Conservation (phyloP, 1,140 invertebrate species). For the Palaemon carinicauda region DNA sequence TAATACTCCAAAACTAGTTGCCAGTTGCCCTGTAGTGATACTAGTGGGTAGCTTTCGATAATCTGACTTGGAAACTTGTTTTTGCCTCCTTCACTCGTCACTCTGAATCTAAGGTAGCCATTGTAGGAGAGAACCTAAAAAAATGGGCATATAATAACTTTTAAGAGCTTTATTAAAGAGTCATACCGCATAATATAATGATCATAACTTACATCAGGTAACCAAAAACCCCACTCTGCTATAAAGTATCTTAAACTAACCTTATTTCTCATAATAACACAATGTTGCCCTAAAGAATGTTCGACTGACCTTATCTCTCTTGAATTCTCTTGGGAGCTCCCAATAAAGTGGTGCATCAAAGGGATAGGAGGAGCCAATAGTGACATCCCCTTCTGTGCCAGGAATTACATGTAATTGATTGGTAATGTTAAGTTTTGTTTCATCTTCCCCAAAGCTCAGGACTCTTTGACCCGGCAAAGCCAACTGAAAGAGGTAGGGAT, state of each 20-base stretch:
- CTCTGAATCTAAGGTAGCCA: constrained; percentile 83
- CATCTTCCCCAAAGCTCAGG: constrained; percentile 55
- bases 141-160: constrained; percentile 17
- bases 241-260: too few species aligned
- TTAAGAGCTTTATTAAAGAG: background rate
- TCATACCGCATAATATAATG: background rate
- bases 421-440: constrained; percentile 67
- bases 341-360: constrained; percentile 86
- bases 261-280: too few species aligned
- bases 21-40: constrained; percentile 83
- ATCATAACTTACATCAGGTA: background rate
- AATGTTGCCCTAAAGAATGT: background rate
- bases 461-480: constrained; percentile 66
- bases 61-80: constrained; percentile 69
- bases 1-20: constrained; percentile 81
- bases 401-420: constrained; percentile 76
- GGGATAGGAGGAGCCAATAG: constrained; percentile 72
- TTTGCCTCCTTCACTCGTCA: constrained; percentile 73
- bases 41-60: constrained; percentile 78
- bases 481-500: constrained; percentile 62
- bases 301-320: constrained; percentile 79
- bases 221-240: too few species aligned
- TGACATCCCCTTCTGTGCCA: constrained; percentile 72
- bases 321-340: constrained; percentile 81
- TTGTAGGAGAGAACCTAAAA: constrained; percentile 87